These are phyloP conservation scores for Bucorvus abyssinicus DNA, from an alignment of 2,797 vertebrate genomes.

Conservation along the genomic window DNA sequence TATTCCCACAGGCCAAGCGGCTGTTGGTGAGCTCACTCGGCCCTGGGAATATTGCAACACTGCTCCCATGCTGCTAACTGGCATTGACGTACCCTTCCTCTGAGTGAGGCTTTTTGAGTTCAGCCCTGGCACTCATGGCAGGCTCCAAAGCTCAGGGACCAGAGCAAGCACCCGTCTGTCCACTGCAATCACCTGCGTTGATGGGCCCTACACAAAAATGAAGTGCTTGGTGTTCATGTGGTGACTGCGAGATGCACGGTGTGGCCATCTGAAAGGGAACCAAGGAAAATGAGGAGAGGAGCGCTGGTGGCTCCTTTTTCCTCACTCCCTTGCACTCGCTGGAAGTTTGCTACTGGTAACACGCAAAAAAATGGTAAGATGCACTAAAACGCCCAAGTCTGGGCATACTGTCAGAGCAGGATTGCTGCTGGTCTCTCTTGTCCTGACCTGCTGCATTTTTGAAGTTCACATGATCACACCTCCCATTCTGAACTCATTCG, in stretches of 20 bases:
- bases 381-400: background rate
- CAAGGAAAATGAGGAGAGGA: background rate
- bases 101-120: background rate
- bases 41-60: background rate
- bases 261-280: background rate
- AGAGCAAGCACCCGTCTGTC: background rate
- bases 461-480: background rate
- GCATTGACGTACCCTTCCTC: background rate
- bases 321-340: background rate
- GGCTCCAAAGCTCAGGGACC: background rate
- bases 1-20: background rate
- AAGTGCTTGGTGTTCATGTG: background rate
- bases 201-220: background rate
- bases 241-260: background rate
- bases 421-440: background rate
- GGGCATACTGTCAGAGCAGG: background rate
- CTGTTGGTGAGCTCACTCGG: background rate
- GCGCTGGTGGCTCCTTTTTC: accelerated
- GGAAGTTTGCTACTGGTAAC: background rate
- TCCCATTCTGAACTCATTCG: background rate
- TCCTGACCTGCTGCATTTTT: background rate
- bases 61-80: background rate
- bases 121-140: background rate
- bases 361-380: background rate
- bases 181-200: background rate